Evolutionary conservation across 2,113 vertebrate genomes (phyloP), one percentile per base, ranked within the genome.

Genomic region (Peromyscus maniculatus): DNA sequence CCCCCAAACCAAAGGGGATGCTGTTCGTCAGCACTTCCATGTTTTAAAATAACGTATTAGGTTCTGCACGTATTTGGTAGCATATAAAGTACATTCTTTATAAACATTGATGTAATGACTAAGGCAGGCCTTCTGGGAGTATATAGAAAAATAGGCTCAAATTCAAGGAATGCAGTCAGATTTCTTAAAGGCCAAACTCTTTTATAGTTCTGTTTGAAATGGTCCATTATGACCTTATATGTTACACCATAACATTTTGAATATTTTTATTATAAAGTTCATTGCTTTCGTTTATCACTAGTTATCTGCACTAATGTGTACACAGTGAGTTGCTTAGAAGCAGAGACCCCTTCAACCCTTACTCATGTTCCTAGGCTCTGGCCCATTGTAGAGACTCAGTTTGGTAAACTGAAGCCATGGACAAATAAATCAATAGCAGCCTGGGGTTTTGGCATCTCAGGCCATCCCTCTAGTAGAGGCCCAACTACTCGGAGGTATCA

Each of bases 11-110:
- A 84, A 64, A 64, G 59, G 19, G 22, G 36, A 87, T 7, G 36
- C 77, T 92, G 93, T 28, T 43, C 2, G 36, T 62, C 43, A 43
- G 8, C 7, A 46, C 75, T 92, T 77, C n/a, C 28, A 21, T 67
- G 13, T 49, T 67, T 83, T 67, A 91, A 82, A 94, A 82, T 7
- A 78, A 64, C 43, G 28, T 36, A 43, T 43, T 31, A 59, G 21
- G 21, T 72, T 87, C 39, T 62, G 13, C 80, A 46, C 33, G 52
- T 16, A 28, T n/a, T 87, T 78, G 36, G 36, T 83, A 57, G 39
- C 52, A 43, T 79, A 17, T 7, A 93, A 39, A 93, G n/a, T 89
- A 64, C 82, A 86, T 52, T 89, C 71, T 86, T 91, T 95, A 87
- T 78, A 87, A 52, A 82, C 59, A 89, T 69, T 71, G 57, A 36